phyloP scores from a whole-genome alignment of 23 tunicate genomes.

The Diplosoma virens region DNA sequence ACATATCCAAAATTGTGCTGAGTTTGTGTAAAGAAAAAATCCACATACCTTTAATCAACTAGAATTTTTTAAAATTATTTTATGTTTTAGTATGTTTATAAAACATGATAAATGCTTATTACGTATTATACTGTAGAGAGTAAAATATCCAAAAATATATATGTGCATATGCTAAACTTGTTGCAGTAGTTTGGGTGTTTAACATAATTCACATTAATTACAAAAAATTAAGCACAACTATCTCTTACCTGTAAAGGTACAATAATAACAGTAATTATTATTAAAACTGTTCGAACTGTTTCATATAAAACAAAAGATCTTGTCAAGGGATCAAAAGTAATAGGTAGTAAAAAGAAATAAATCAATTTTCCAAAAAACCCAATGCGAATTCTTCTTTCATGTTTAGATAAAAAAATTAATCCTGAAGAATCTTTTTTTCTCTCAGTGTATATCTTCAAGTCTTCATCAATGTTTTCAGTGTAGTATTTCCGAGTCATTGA shows the following conservation, averaged over 20 bases:
- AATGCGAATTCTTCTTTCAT: neutral
- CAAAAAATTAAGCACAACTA: too few species aligned
- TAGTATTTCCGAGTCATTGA: slow-evolving; percentile 11
- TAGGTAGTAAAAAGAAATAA: slow-evolving; percentile 49
- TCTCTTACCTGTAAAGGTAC: slow-evolving; percentile 73
- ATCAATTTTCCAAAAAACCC: slow-evolving; percentile 4
- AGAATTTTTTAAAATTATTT: too few species aligned
- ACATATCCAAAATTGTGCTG: too few species aligned
- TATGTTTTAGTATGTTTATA: too few species aligned
- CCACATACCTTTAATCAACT: too few species aligned
- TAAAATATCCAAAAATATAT: too few species aligned
- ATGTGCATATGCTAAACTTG: too few species aligned
- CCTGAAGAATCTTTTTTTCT: neutral
- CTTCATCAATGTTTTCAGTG: slow-evolving; percentile 45
- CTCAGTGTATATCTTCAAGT: slow-evolving; percentile 42
- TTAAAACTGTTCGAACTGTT: slow-evolving; percentile 22
- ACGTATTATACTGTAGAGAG: too few species aligned
- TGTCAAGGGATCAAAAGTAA: slow-evolving; percentile 69
- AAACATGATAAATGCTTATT: too few species aligned
- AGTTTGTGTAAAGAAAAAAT: too few species aligned
- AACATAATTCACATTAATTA: too few species aligned
- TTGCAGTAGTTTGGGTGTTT: too few species aligned
- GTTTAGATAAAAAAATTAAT: neutral
- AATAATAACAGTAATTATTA: slow-evolving; percentile 46
- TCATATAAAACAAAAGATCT: slow-evolving; percentile 48